These are phyloP conservation scores for Acleris laterana DNA, from an alignment of 2,888 invertebrate species.

Conservation along the genomic window DNA sequence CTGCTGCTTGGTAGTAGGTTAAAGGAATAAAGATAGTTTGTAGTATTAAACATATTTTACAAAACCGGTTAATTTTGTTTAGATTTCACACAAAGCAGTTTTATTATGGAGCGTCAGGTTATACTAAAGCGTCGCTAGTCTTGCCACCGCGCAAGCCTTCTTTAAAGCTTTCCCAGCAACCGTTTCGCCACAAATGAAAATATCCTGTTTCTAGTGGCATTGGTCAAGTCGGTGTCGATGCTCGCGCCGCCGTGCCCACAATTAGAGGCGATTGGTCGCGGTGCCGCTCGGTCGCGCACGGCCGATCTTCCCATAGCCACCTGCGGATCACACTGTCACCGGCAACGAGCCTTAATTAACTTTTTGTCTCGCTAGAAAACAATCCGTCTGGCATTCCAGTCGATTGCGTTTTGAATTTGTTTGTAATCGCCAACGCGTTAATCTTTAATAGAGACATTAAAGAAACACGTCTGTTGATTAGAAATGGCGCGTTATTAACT, in stretches of 20 bases:
- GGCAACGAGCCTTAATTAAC: constrained; percentile 72
- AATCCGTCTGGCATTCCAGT: constrained; percentile 66
- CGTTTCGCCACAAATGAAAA: constrained; percentile 25
- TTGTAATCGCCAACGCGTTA: constrained; percentile 16
- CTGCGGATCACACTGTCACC: constrained; percentile 58
- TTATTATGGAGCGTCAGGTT: background rate
- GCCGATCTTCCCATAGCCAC: constrained; percentile 81
- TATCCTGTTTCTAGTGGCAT: constrained; percentile 35
- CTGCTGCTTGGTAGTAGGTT: too few species aligned
- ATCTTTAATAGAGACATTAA: constrained; percentile 2
- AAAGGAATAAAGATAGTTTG: too few species aligned
- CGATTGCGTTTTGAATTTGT: constrained; percentile 38
- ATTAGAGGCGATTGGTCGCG: constrained; percentile 81
- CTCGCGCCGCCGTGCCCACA: constrained; percentile 52
- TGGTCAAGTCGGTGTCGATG: constrained; percentile 49
- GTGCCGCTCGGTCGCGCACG: constrained; percentile 77
- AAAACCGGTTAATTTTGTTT: too few species aligned
- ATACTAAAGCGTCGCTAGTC: background rate
- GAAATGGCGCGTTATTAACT: background rate
- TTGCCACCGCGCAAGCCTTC: background rate
- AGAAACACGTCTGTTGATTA: background rate
- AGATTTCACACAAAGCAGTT: background rate
- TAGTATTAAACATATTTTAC: too few species aligned
- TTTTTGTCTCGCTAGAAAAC: constrained; percentile 68
- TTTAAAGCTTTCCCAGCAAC: constrained; percentile 11